A percentile compares a stretch with the other conserved stretches of the same genome.
These are phyloP conservation scores for Terrapene triunguis DNA, from an alignment of 2,113 vertebrate genomes.

Conservation along the genomic window DNA sequence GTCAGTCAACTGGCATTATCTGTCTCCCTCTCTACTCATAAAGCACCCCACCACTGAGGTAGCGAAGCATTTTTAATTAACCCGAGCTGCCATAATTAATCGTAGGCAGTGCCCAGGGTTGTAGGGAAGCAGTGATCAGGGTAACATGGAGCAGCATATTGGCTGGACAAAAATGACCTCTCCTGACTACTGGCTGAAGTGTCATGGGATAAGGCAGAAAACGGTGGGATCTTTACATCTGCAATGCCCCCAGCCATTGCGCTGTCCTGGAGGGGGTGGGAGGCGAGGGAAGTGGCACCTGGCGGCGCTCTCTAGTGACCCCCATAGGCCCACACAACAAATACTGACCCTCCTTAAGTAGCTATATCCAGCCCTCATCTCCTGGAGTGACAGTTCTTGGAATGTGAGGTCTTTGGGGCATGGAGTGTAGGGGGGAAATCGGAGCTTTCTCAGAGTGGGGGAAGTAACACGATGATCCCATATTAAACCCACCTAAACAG, in stretches of 20 bases:
- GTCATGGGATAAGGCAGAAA: neutral
- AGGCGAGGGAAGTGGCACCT: neutral
- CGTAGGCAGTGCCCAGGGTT: neutral
- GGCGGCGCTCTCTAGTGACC: neutral
- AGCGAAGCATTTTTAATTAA: neutral
- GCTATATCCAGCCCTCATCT: neutral
- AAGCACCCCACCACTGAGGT: neutral
- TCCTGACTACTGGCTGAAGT: neutral
- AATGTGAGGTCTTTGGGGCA: neutral
- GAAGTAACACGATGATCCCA: neutral
- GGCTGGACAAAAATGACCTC: neutral
- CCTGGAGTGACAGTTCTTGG: neutral
- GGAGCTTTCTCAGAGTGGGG: neutral
- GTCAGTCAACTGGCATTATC: neutral
- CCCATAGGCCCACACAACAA: fast-evolving
- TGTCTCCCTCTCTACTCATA: neutral
- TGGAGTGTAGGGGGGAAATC: neutral
- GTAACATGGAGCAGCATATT: neutral
- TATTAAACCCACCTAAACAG: neutral
- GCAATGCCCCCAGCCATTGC: neutral
- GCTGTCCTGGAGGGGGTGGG: neutral
- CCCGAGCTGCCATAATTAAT: neutral
- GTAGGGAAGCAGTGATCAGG: neutral
- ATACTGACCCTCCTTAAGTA: fast-evolving
- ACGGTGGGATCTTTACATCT: neutral